Evolutionary conservation across 2,113 vertebrate genomes (phyloP), one percentile per base, ranked within the genome.

Genomic region (Hyperopisus bebe): DNA sequence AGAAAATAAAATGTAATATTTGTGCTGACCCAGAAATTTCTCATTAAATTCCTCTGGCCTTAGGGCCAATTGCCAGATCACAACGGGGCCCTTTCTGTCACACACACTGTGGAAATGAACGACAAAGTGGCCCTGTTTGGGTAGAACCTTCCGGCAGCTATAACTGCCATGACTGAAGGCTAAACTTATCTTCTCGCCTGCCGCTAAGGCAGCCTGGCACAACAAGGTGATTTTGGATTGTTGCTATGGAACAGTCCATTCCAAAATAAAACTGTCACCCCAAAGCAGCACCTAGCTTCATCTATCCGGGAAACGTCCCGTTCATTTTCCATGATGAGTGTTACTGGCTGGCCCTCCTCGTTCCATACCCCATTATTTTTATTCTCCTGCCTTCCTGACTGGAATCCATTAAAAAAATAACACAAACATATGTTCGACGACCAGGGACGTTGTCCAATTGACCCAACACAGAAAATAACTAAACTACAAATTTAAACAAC

Each of bases 201-300:
- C 50, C 5, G 0, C 19, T 0, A 7, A 35, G 24, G 44, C 44
- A 47, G 3, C 39, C 44, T 46, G 39, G 19, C 44, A 47, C 82
- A 24, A n/a, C 21, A 11, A 19, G 21, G 39, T 24, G 24, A 47
- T 46, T 84, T 84, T 46, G 21, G 44, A 84, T 42, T 46, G 82
- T 84, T 84, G 82, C 82, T 84, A 84, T 84, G 82, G 24, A 84
- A 84, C 82, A 47, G 21, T 47, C 82, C 82, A 47, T 84, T 47
- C 44, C 82, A 84, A 84, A 84, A 84, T 84, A 84, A 35, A 87
- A 47, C 50, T 35, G 27, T 87, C 85, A 87, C n/a, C 50, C 80
- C 13, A 2, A 86, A 27, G 47, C 24, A 50, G 2, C 46, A n/a
- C 21, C 46, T 13, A 86, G 47, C 9, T 31, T 70, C 62, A 70